These are phyloP conservation scores for Turritopsis dohrnii DNA, from an alignment of 30 jellyfish, hydroid and myxozoan genomes.

Conservation along the genomic window DNA sequence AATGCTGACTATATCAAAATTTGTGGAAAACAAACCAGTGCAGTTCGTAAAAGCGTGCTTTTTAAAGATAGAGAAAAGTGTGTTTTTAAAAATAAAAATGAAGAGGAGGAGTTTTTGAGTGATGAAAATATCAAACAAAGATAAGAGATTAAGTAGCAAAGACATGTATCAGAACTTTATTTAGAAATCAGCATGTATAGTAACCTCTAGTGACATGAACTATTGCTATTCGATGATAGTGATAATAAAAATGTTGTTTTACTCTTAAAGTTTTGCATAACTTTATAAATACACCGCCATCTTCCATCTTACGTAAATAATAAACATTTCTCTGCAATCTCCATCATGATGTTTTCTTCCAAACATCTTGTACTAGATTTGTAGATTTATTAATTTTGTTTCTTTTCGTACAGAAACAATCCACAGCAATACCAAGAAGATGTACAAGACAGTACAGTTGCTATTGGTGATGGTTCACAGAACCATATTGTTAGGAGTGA, in stretches of 20 bases:
- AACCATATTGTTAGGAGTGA: conserved; percentile 4
- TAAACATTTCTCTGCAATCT: no score
- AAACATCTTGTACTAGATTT: no score
- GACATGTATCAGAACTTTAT: not conserved
- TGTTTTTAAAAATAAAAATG: not conserved
- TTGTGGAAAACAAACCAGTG: not conserved
- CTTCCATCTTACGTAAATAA: no score
- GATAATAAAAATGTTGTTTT: no score
- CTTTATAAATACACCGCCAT: no score
- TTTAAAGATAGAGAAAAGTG: not conserved
- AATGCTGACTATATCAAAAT: not conserved
- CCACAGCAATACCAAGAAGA: not conserved
- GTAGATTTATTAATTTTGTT: no score
- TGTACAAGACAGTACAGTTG: conserved; percentile 16
- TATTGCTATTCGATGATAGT: no score
- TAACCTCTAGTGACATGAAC: not conserved
- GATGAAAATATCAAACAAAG: not conserved
- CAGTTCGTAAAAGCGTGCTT: not conserved
- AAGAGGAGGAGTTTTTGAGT: not conserved
- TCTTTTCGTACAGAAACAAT: no score
- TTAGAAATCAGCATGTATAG: not conserved
- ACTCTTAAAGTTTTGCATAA: no score
- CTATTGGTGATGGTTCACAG: not conserved
- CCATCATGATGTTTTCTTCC: no score
- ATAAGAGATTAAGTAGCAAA: not conserved